These are phyloP conservation scores for Drosophila diplacantha DNA, from an alignment of 2,888 invertebrate species.

Conservation along the genomic window DNA sequence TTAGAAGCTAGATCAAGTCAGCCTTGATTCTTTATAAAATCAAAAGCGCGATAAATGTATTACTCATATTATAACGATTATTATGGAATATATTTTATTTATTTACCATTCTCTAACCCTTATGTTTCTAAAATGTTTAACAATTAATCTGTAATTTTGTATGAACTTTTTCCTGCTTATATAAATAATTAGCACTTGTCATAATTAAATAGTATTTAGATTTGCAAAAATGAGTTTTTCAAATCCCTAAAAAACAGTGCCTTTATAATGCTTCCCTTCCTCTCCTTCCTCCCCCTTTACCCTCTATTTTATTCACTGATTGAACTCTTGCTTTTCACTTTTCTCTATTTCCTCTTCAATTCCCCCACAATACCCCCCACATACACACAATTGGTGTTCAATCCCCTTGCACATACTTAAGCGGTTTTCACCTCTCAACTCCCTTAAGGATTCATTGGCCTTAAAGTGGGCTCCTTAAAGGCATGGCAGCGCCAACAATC, in stretches of 20 bases:
- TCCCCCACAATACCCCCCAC: not conserved
- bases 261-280: not conserved
- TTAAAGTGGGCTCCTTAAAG: constrained; percentile 24
- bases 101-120: no score
- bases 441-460: constrained; percentile 17
- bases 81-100: no score
- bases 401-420: constrained; percentile 14
- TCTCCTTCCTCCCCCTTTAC: not conserved
- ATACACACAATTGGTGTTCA: constrained; percentile 2
- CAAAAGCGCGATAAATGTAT: no score
- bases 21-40: no score
- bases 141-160: no score
- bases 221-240: no score
- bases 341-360: constrained; percentile 5
- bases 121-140: no score
- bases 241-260: not conserved
- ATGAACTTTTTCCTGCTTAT: no score
- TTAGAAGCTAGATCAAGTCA: no score
- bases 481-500: constrained; percentile 21
- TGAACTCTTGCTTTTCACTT: not conserved
- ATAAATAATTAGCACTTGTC: no score
- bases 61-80: no score
- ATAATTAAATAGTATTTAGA: no score
- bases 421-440: not conserved
- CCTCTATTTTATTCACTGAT: not conserved